These are phyloP conservation scores for Hycleus cichorii DNA, from an alignment of 1,140 invertebrate species.

Conservation along the genomic window DNA sequence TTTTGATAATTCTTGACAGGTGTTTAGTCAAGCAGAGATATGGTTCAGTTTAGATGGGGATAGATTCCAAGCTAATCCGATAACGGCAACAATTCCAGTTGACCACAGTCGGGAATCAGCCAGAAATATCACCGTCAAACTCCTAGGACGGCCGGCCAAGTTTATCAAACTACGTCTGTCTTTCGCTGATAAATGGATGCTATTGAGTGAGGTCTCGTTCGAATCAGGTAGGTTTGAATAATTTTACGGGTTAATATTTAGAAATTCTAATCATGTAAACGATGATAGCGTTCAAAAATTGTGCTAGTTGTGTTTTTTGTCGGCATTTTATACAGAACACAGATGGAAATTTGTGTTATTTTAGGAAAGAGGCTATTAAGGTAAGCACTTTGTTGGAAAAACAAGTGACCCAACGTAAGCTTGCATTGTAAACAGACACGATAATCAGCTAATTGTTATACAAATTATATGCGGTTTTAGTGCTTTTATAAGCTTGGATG, in stretches of 20 bases:
- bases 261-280: neutral
- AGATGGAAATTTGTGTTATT: conserved; percentile 17
- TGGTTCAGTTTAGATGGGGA: conserved; percentile 75
- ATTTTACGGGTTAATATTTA: neutral
- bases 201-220: conserved; percentile 80
- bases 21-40: conserved; percentile 61
- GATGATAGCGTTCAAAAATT: neutral
- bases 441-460: conserved; percentile 16
- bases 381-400: conserved; percentile 24
- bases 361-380: conserved; percentile 21
- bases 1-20: conserved; percentile 43
- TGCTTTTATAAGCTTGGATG: neutral
- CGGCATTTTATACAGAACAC: conserved; percentile 6
- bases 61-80: conserved; percentile 54
- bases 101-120: conserved; percentile 71
- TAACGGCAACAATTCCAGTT: conserved; percentile 58
- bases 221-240: conserved; percentile 57
- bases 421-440: conserved; percentile 9
- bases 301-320: neutral
- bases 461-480: conserved; percentile 4
- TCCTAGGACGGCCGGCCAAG: conserved; percentile 67
- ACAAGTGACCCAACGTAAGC: conserved; percentile 10
- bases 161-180: conserved; percentile 72
- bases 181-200: conserved; percentile 78
- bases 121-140: conserved; percentile 70